Conservation (phyloP, 2,888 invertebrate species). For the Chirona hameri region DNA sequence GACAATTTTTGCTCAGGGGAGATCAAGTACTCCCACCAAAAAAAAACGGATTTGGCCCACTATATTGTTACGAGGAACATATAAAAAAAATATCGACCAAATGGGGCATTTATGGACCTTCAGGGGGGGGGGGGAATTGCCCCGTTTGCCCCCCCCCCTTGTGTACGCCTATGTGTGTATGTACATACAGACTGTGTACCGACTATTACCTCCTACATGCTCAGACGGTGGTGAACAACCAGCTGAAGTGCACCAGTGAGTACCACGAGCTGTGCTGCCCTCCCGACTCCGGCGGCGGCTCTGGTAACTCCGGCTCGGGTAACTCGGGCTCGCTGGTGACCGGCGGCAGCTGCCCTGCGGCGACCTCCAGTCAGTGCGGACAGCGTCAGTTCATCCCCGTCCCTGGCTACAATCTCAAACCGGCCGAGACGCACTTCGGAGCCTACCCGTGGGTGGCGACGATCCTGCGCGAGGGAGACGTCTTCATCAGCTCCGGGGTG, state of each 20-base stretch:
- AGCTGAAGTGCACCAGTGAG: background rate
- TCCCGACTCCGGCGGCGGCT: background rate
- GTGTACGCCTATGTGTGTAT: too few species aligned
- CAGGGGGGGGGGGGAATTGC: too few species aligned
- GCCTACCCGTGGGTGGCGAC: conserved; percentile 70
- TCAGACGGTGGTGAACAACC: background rate
- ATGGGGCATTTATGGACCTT: too few species aligned
- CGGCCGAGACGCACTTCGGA: conserved; percentile 56
- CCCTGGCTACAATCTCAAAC: background rate
- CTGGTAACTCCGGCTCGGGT: background rate
- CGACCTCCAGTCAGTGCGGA: background rate
- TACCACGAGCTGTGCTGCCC: conserved; percentile 30
- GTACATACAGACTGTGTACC: too few species aligned
- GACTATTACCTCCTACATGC: too few species aligned
- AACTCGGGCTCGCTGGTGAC: background rate
- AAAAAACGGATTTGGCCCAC: too few species aligned
- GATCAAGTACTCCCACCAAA: too few species aligned
- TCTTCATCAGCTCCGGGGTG: conserved; percentile 69
- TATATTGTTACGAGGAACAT: too few species aligned
- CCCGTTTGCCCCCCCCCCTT: too few species aligned
- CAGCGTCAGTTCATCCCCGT: background rate
- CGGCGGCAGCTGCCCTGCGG: background rate
- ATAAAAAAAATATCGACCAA: too few species aligned
- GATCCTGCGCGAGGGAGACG: conserved; percentile 57
- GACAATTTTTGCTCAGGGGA: too few species aligned